Conservation (phyloP, 2,888 invertebrate species). For the Abrostola tripartita region DNA sequence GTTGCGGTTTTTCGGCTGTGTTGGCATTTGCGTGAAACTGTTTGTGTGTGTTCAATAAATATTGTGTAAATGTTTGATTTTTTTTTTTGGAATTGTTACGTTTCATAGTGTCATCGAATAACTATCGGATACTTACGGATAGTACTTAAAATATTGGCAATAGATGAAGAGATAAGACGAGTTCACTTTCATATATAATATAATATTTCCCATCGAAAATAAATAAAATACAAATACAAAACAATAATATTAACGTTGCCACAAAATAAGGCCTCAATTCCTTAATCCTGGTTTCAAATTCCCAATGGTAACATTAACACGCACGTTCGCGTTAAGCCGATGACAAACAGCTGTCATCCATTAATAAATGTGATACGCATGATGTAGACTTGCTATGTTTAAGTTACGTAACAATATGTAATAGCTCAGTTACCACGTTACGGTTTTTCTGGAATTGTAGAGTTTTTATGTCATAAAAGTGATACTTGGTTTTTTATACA, state of each 20-base stretch:
- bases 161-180: too few species aligned
- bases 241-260: neutral
- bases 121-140: too few species aligned
- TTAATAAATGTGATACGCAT: conserved; percentile 41
- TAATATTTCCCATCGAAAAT: neutral
- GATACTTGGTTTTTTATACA: neutral
- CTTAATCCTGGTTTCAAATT: conserved; percentile 16
- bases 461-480: neutral
- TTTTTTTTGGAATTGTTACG: too few species aligned
- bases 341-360: conserved; percentile 50
- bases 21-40: neutral
- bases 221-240: neutral
- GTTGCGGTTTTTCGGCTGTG: neutral
- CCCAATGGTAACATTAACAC: conserved; percentile 37
- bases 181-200: too few species aligned
- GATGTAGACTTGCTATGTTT: conserved; percentile 44
- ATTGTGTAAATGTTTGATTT: too few species aligned
- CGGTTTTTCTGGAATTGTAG: conserved; percentile 9
- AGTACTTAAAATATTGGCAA: too few species aligned
- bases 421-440: conserved; percentile 5
- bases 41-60: neutral
- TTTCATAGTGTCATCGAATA: too few species aligned
- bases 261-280: conserved; percentile 11
- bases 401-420: conserved; percentile 20
- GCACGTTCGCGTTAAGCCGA: conserved; percentile 37